Base-by-base conservation (phyloP, 2,888 invertebrate genomes). In the Diabrotica balteata region DNA sequence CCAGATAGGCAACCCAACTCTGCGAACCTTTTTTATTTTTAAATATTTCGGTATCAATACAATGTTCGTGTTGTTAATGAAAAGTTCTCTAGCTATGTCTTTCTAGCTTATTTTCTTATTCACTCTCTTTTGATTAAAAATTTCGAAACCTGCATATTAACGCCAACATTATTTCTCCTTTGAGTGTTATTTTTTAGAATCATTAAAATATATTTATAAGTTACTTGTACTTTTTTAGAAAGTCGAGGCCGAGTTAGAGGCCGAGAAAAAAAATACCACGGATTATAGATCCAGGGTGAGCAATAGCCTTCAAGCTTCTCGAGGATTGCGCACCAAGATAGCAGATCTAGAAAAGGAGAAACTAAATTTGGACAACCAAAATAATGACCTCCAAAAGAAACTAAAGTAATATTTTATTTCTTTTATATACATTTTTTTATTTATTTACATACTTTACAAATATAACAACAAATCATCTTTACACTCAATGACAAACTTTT, bases 291-390 rank as follows among this genome's bases (percentile, higher is more conserved):
- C 71, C 42, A 78, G 78, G 61, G 78, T 70, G 58, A 68, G 51
- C 9, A 69, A 73, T 4, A 76, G 76, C 62, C 75, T 85, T 42
- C 83, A 85, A 71, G 85, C 85, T 72, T 78, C 86, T 17, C 84
- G 85, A 63, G 65, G 76, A 68, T 73, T 86, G 54, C 84, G 82
- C 69, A 78, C 79, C 67, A 85, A 86, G 76, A 77, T 85, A 2
- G 81, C 84, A 51, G 85, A 86, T 11, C 72, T 85, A 46, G 84
- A 86, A 72, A 81, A 80, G 46, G 84, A 84, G 49, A 83, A 83
- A 32, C 81, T 82, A 43, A 83, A 84, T n/a, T 71, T 80, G 9
- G 84, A 86, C 70, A 80, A 78, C n/a, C 82, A 82, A 71, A 77
- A 81, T 46, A 75, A 70, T 7, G 84, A 79, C 73, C 75, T 80